Evolutionary conservation across 1,140 invertebrate genomes (phyloP).

Genomic region (Laupala kohalensis): DNA sequence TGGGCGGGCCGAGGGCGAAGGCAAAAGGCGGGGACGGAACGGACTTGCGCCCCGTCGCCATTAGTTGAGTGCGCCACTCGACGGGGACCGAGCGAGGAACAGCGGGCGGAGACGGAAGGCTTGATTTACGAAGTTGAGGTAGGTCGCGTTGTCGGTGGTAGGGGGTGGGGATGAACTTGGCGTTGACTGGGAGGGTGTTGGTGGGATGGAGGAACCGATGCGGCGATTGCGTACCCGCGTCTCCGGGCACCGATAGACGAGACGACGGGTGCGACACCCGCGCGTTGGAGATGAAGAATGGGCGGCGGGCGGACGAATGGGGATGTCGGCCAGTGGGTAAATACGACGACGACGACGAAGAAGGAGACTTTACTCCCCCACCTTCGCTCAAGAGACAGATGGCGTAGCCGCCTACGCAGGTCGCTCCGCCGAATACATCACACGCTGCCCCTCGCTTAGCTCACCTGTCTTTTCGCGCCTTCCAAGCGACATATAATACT

Average conservation of each 20-base stretch:
- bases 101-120: neutral
- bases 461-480: neutral
- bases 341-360: neutral
- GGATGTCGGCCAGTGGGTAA: slow-evolving; percentile 6
- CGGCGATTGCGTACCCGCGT: too few species aligned
- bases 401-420: neutral
- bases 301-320: neutral
- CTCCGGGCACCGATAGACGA: too few species aligned
- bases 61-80: slow-evolving; percentile 8
- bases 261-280: neutral
- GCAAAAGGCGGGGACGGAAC: neutral
- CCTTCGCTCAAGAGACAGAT: too few species aligned
- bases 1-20: neutral
- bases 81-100: neutral
- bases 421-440: slow-evolving; percentile 3
- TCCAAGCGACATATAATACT: too few species aligned
- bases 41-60: slow-evolving; percentile 1
- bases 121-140: slow-evolving; percentile 12
- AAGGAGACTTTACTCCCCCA: neutral
- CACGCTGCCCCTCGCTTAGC: neutral
- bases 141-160: slow-evolving; percentile 4
- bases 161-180: slow-evolving; percentile 4
- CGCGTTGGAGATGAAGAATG: slow-evolving; percentile 3
- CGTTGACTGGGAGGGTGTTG: neutral
- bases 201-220: neutral